phyloP scores from a whole-genome alignment of 35 echinoderm and acorn worm species.

The Amphiura filiformis region DNA sequence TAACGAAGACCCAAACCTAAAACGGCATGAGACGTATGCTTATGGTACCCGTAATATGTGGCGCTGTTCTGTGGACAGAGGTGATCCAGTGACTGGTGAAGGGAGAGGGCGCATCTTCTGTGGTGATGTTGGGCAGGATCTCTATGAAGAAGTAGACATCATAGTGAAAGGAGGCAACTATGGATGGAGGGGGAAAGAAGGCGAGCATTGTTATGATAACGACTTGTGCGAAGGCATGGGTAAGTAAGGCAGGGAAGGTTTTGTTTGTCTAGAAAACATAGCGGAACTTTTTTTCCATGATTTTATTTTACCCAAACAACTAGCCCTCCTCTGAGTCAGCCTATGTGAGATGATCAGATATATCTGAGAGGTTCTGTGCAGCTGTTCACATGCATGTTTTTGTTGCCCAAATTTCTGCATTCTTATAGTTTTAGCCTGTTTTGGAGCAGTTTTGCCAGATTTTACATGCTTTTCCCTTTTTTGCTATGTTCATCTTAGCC shows the following conservation, averaged over 20 bases:
- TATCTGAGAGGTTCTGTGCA: no score
- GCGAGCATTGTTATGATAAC: conserved; percentile 57
- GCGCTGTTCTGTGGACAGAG: conserved; percentile 80
- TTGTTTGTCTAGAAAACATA: not conserved
- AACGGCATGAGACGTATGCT: conserved; percentile 77
- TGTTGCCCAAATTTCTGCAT: no score
- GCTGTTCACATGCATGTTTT: no score
- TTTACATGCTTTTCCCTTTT: no score
- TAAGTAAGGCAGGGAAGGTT: no score
- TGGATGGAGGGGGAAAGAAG: conserved; percentile 87
- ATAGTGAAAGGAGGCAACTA: conserved; percentile 90
- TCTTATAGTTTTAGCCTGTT: no score
- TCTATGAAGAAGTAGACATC: conserved; percentile 92
- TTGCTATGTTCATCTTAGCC: no score
- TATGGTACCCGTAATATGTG: conserved; percentile 94
- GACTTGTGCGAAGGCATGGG: conserved; percentile 17
- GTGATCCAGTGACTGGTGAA: conserved; percentile 65
- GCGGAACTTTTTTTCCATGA: not conserved
- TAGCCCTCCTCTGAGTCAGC: no score
- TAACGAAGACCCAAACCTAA: not conserved
- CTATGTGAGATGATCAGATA: no score
- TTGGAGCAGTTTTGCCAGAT: no score
- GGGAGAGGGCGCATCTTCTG: conserved; percentile 87
- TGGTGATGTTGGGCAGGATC: conserved; percentile 85
- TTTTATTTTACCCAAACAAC: no score